phyloP scores from a whole-genome alignment of 2,797 vertebrate genomes.

The Trichosurus vulpecula region DNA sequence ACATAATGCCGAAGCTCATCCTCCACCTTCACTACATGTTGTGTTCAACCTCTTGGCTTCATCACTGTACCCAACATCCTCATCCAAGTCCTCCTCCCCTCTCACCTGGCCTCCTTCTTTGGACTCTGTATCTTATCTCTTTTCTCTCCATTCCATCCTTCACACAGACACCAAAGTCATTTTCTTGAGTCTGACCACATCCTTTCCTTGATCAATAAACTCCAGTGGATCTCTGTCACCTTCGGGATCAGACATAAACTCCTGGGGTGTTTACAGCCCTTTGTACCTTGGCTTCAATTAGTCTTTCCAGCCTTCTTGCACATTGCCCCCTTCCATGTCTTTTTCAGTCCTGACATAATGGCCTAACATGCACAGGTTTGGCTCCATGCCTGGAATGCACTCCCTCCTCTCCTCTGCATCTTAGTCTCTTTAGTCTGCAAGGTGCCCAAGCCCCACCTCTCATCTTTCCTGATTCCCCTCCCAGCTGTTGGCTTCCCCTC shows the following conservation, averaged over 20 bases:
- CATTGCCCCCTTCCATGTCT: neutral
- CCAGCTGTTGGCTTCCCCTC: neutral
- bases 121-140: neutral
- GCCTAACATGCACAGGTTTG: too few relatives aligned
- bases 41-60: too few relatives aligned
- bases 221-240: neutral
- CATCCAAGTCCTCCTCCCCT: neutral
- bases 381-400: neutral
- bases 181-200: neutral
- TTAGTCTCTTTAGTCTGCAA: neutral
- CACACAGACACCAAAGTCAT: neutral
- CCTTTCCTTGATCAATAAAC: neutral
- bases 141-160: neutral
- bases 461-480: neutral
- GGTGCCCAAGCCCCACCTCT: neutral
- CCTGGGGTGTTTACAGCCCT: neutral
- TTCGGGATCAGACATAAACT: neutral
- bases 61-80: neutral
- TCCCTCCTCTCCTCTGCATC: neutral
- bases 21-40: neutral
- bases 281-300: neutral
- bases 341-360: neutral
- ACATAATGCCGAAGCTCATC: neutral
- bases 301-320: neutral
- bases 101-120: neutral